A percentile compares a stretch with the other conserved stretches of the same genome.
Conservation (phyloP, 2,797 vertebrate genomes). For the Podargus strigoides region DNA sequence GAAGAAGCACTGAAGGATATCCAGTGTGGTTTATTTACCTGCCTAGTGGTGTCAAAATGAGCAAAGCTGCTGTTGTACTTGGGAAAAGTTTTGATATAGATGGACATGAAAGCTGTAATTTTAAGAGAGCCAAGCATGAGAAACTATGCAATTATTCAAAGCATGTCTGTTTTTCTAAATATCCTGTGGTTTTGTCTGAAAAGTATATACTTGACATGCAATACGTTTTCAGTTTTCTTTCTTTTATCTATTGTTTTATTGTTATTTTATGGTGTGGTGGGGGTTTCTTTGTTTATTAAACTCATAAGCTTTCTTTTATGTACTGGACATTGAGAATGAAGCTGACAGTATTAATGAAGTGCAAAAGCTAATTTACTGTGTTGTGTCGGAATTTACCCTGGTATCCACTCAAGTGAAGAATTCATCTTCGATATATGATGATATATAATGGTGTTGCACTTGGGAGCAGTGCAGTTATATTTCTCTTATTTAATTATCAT, state of each 20-base stretch:
- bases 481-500: constrained; percentile 45
- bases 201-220: background rate
- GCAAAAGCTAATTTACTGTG: constrained; percentile 31
- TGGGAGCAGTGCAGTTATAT: constrained; percentile 10
- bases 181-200: background rate
- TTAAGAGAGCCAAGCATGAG: background rate
- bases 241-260: background rate
- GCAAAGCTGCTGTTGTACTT: background rate
- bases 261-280: background rate
- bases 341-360: constrained; percentile 45
- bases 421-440: constrained; percentile 23
- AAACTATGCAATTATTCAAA: background rate
- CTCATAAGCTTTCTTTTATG: background rate
- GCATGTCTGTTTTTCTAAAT: background rate
- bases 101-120: background rate
- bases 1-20: background rate
- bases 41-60: background rate
- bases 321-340: background rate
- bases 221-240: background rate
- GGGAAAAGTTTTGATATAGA: background rate
- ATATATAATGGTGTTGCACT: constrained; percentile 15
- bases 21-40: background rate
- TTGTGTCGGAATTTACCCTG: constrained; percentile 34
- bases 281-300: background rate
- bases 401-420: constrained; percentile 31